These are phyloP conservation scores for Phocides pigmalion DNA, from an alignment of 1,140 invertebrate genomes.

Conservation along the genomic window DNA sequence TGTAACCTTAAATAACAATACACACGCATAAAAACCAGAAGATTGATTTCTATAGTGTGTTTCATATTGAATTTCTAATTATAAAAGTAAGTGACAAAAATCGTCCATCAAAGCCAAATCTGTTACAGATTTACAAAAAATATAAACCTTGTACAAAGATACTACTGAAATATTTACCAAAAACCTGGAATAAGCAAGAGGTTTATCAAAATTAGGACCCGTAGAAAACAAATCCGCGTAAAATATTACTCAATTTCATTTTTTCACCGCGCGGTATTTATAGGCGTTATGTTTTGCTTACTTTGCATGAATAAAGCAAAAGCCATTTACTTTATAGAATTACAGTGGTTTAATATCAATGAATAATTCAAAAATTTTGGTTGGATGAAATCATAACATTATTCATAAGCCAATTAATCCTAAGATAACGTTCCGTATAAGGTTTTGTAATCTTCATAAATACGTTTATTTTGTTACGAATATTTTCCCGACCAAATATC, in stretches of 20 bases:
- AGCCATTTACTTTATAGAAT: slow-evolving; percentile 30
- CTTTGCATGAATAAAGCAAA: slow-evolving; percentile 30
- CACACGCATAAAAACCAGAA: too few species aligned
- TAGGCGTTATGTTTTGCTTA: slow-evolving; percentile 29
- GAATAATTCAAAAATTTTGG: slow-evolving; percentile 29
- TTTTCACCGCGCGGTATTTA: slow-evolving; percentile 17
- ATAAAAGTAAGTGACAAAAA: too few species aligned
- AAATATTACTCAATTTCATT: slow-evolving; percentile 31
- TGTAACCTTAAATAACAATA: too few species aligned
- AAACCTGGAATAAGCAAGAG: not conserved
- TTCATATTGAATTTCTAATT: too few species aligned
- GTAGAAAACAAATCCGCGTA: slow-evolving; percentile 9
- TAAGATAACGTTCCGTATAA: slow-evolving; percentile 17
- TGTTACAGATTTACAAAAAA: not conserved
- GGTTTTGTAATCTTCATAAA: not conserved
- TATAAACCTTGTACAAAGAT: not conserved
- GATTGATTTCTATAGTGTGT: too few species aligned
- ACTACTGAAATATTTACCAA: not conserved
- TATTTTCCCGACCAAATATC: not conserved
- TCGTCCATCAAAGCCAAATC: not conserved
- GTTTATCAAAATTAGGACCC: slow-evolving; percentile 18
- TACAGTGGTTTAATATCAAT: slow-evolving; percentile 27
- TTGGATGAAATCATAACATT: slow-evolving; percentile 31
- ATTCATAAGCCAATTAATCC: slow-evolving; percentile 30
- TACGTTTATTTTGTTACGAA: not conserved